phyloP scores from a whole-genome alignment of 2,888 invertebrate genomes.

The Acleris laterana region DNA sequence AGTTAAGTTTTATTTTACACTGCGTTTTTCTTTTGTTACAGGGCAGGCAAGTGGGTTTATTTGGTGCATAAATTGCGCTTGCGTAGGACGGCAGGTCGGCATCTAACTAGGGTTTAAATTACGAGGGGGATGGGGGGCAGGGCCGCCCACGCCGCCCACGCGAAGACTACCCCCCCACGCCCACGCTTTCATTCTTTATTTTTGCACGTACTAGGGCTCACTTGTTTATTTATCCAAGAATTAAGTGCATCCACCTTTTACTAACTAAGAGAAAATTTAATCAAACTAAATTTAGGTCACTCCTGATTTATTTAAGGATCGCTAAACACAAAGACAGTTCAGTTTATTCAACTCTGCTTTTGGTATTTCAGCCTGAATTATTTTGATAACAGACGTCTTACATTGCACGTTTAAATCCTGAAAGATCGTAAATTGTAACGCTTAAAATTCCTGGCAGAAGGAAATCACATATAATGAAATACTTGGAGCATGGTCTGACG shows the following conservation, averaged over 20 bases:
- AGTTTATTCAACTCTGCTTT: constrained; percentile 19
- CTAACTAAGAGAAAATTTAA: no score
- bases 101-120: constrained; percentile 22
- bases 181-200: constrained; percentile 35
- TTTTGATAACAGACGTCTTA: constrained; percentile 3
- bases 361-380: constrained; percentile 17
- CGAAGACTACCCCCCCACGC: constrained; percentile 9
- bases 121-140: constrained; percentile 1
- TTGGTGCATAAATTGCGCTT: constrained; percentile 23
- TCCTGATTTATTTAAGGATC: constrained; percentile 14
- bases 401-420: not conserved
- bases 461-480: not conserved
- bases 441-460: constrained; percentile 7
- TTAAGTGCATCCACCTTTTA: constrained; percentile 4
- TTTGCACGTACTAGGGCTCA: constrained; percentile 12
- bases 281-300: no score
- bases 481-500: constrained; percentile 21
- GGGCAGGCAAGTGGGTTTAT: constrained; percentile 9
- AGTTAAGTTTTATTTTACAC: not conserved
- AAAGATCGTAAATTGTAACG: constrained; percentile 18
- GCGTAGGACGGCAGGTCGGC: constrained; percentile 10
- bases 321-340: constrained; percentile 20
- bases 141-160: constrained; percentile 13
- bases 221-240: constrained; percentile 13
- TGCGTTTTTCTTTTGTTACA: not conserved